These are phyloP conservation scores for Drosophila mayaguana DNA, from an alignment of 2,888 invertebrate species.

Conservation along the genomic window DNA sequence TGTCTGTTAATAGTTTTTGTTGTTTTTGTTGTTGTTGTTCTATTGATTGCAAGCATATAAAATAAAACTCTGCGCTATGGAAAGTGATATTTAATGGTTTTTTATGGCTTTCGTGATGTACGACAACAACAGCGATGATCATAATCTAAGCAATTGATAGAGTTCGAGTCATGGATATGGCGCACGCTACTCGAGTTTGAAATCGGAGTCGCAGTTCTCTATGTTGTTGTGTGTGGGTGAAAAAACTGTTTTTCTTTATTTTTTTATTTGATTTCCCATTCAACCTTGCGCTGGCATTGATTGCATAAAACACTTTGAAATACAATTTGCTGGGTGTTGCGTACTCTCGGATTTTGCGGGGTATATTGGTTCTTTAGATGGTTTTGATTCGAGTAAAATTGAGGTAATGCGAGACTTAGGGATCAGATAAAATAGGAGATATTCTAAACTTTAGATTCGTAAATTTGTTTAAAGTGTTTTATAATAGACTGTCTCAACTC, in stretches of 20 bases:
- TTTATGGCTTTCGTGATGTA: constrained; percentile 55
- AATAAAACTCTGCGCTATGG: constrained; percentile 35
- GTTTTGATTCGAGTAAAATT: no score
- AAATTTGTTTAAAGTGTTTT: no score
- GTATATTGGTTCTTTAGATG: not conserved
- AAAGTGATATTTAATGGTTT: constrained; percentile 66
- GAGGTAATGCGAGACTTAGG: no score
- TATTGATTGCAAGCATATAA: constrained; percentile 20
- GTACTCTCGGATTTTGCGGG: not conserved
- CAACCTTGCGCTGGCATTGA: constrained; percentile 30
- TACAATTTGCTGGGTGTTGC: constrained; percentile 1
- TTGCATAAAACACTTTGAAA: constrained; percentile 16
- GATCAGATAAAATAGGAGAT: no score
- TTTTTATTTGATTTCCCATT: not conserved
- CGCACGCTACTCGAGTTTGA: constrained; percentile 27
- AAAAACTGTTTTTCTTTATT: not conserved
- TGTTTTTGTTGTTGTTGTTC: not conserved
- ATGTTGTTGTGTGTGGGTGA: not conserved
- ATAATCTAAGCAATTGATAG: constrained; percentile 43
- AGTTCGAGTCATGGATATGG: constrained; percentile 16
- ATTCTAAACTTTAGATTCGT: no score
- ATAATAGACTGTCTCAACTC: not conserved
- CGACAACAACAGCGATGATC: constrained; percentile 47
- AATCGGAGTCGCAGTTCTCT: not conserved
- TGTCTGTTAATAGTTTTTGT: constrained; percentile 23